Base-by-base conservation (phyloP, 1,140 invertebrate species). In the Panulirus ornatus region DNA sequence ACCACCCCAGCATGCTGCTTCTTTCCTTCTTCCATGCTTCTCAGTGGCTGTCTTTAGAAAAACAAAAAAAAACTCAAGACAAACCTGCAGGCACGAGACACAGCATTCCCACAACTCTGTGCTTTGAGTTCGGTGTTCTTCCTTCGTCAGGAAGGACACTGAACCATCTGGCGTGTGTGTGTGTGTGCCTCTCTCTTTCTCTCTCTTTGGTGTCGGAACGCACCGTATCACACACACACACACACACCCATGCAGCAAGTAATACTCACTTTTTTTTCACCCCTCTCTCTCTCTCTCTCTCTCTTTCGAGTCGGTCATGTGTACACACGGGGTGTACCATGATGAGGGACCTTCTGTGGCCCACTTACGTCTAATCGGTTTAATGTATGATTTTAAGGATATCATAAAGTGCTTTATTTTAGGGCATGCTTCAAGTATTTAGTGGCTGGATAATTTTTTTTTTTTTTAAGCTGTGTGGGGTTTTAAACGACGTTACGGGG, bases 1-100 rank as follows among this genome's bases (percentile, higher is more conserved):
- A n/a, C n/a, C n/a, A n/a, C n/a, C n/a, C n/a, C n/a, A n/a, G n/a
- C n/a, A n/a, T n/a, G n/a, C n/a, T n/a, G n/a, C n/a, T n/a, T n/a
- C n/a, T n/a, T n/a, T 66, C n/a, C 58, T 66, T 66, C 6, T 22
- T 66, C 58, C 58, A 66, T 66, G 58, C 58, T 30, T 66, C 30
- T 27, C 27, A 8, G n/a, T 14, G 54, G 54, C 19, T 66, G 58
- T 5, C 58, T 66, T 8, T n/a, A n/a, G n/a, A n/a, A n/a, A n/a
- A n/a, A n/a, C n/a, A n/a, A n/a, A n/a, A n/a, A n/a, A 66, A 66
- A 0, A 66, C 58, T 2, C 1, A 19, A 66, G n/a, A 66, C 58
- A 66, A 66, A 66, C n/a, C 58, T 66, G 27, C n/a, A 66, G 5
- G n/a, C 58, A 30, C 3, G n/a, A 66, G 3, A 66, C 22, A n/a